Percentiles rank a stretch among this genome's conserved stretches.
Conservation (phyloP, 2,888 invertebrate species). For the Brachypalpus laphriformis region DNA sequence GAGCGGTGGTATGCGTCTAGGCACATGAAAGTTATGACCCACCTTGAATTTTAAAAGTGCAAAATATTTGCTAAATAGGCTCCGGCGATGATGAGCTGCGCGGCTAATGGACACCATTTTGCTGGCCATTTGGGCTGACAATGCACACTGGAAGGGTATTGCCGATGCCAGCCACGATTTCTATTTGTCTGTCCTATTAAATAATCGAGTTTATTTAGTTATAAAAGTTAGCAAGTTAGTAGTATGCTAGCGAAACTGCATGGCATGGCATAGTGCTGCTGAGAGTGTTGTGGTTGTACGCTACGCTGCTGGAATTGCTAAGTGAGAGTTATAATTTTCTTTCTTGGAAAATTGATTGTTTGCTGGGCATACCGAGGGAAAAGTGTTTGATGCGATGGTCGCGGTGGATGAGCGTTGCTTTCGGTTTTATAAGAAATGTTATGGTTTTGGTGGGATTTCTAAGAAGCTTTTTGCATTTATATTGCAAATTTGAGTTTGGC, state of each 20-base stretch:
- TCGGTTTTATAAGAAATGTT: conserved; percentile 26
- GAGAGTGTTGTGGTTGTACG: conserved; percentile 33
- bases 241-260: conserved; percentile 70
- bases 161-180: conserved; percentile 64
- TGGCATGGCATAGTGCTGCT: conserved; percentile 7
- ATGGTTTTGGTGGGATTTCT: background rate
- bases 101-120: conserved; percentile 58
- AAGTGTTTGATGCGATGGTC: conserved; percentile 38
- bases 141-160: conserved; percentile 23
- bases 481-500: background rate
- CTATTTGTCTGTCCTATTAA: conserved; percentile 70
- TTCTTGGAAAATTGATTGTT: conserved; percentile 69
- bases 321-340: conserved; percentile 66
- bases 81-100: background rate
- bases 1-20: conserved; percentile 46
- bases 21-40: conserved; percentile 67
- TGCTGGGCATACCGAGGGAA: conserved; percentile 12
- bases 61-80: conserved; percentile 56
- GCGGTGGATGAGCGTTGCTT: conserved; percentile 31
- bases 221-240: conserved; percentile 75
- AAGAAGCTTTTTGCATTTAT: background rate
- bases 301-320: conserved; percentile 52
- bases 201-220: conserved; percentile 73
- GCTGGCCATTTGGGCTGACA: conserved; percentile 41
- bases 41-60: conserved; percentile 72